Conservation (phyloP, 2,888 invertebrate genomes). For the Lutraria lutraria region DNA sequence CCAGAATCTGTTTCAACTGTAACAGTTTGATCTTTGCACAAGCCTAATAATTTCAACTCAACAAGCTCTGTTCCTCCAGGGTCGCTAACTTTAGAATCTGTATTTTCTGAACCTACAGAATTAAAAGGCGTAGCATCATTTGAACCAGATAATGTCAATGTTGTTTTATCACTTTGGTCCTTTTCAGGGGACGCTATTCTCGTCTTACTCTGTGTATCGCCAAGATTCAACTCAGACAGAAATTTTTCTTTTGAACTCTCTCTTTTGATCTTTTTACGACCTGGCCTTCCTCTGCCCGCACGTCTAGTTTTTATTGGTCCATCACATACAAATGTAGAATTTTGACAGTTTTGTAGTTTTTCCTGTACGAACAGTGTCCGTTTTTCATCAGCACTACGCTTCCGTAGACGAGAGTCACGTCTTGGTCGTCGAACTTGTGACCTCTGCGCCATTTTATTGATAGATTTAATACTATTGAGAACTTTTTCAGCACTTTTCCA, state of each 20-base stretch:
- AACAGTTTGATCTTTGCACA: not conserved
- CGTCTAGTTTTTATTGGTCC: slow-evolving; percentile 30
- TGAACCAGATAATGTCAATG: not conserved
- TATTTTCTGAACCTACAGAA: not conserved
- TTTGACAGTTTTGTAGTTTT: slow-evolving; percentile 62
- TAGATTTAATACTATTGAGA: slow-evolving; percentile 49
- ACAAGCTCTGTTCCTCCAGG: not conserved
- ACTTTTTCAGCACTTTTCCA: slow-evolving; percentile 50
- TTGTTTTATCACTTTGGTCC: not conserved
- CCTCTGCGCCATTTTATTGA: slow-evolving; percentile 49
- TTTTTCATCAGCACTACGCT: slow-evolving; percentile 64
- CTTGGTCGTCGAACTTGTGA: slow-evolving; percentile 39
- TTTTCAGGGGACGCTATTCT: not conserved
- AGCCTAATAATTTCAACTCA: not conserved
- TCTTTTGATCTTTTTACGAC: slow-evolving; percentile 22
- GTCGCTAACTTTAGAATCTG: not conserved
- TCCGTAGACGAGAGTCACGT: slow-evolving; percentile 50
- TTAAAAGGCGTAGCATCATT: not conserved
- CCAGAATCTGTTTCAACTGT: not conserved
- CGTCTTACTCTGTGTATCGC: slow-evolving; percentile 36
- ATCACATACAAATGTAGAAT: slow-evolving; percentile 61
- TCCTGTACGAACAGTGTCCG: slow-evolving; percentile 66
- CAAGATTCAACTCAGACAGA: slow-evolving; percentile 60
- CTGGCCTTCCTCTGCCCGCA: slow-evolving; percentile 1
- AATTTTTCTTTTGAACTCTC: slow-evolving; percentile 62